Evolutionary conservation across 2,797 vertebrate species (phyloP).

Genomic region (Sphaeramia orbicularis): DNA sequence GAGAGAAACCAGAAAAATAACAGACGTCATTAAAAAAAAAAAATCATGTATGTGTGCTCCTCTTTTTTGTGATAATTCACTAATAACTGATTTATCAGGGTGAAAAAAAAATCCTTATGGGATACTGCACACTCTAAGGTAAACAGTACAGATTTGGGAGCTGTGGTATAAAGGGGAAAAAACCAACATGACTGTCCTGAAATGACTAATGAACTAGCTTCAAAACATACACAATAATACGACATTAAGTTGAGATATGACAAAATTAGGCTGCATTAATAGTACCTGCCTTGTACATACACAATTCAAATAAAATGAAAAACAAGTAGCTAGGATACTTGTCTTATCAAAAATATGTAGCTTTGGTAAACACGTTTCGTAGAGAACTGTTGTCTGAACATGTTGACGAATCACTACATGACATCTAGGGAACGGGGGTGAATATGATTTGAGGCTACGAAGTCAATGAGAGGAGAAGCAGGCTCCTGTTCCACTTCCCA

Average conservation of each 20-base stretch:
- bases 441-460: slow-evolving; percentile 67
- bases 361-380: slow-evolving; percentile 90
- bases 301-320: slow-evolving; percentile 84
- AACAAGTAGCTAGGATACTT: slow-evolving; percentile 87
- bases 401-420: slow-evolving; percentile 66
- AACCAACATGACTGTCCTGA: slow-evolving; percentile 67
- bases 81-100: slow-evolving; percentile 3
- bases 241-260: slow-evolving; percentile 80
- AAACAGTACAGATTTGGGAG: slow-evolving; percentile 53
- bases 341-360: slow-evolving; percentile 92
- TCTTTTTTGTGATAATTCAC: slow-evolving; percentile 22
- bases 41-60: slow-evolving; percentile 14
- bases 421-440: slow-evolving; percentile 68
- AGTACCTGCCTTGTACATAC: slow-evolving; percentile 84
- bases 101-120: slow-evolving; percentile 9
- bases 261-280: slow-evolving; percentile 80
- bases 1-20: slow-evolving; percentile 29
- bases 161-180: slow-evolving; percentile 65
- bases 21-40: slow-evolving; percentile 44
- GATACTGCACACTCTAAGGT: slow-evolving; percentile 38
- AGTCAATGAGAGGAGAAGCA: slow-evolving; percentile 65
- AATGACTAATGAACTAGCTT: slow-evolving; percentile 76
- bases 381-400: slow-evolving; percentile 81
- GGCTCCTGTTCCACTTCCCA: slow-evolving; percentile 53
- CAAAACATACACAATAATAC: slow-evolving; percentile 80